These are phyloP conservation scores for Aphaenogaster rudis DNA, from an alignment of 1,140 invertebrate genomes.

Conservation along the genomic window DNA sequence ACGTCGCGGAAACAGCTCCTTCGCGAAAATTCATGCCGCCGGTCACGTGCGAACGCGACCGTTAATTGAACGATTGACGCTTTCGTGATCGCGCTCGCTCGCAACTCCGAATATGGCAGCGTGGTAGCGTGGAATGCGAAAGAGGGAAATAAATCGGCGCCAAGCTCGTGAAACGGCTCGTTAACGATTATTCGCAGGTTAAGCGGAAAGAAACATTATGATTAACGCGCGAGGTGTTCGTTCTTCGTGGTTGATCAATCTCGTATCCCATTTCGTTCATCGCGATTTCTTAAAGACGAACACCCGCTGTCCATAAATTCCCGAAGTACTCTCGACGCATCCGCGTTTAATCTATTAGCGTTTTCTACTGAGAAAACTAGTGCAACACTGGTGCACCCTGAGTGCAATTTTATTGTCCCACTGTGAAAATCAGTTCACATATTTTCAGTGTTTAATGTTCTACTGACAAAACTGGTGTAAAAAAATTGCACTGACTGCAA, in stretches of 20 bases:
- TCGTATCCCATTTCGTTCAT: background rate
- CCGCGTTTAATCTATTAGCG: background rate
- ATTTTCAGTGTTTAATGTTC: no score
- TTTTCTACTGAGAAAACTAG: no score
- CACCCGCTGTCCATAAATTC: background rate
- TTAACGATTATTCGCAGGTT: constrained; percentile 36
- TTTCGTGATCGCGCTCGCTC: constrained; percentile 39
- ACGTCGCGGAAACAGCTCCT: constrained; percentile 26
- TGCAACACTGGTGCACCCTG: no score
- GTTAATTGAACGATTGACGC: constrained; percentile 70
- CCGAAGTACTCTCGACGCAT: background rate
- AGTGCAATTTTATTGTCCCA: no score
- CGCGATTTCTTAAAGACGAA: background rate
- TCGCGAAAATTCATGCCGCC: constrained; percentile 63
- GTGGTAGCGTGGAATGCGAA: constrained; percentile 53
- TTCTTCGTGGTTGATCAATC: constrained; percentile 19
- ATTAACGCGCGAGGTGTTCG: constrained; percentile 11
- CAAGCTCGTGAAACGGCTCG: constrained; percentile 8
- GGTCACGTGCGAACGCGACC: constrained; percentile 51
- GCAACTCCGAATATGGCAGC: constrained; percentile 26
- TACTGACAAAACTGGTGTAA: no score
- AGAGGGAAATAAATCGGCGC: constrained; percentile 36
- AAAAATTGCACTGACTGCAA: no score
- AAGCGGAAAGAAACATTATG: constrained; percentile 29
- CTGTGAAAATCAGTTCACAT: no score